These are phyloP conservation scores for Dunckerocampus dactyliophorus DNA, from an alignment of 2,113 vertebrate genomes.

Conservation along the genomic window DNA sequence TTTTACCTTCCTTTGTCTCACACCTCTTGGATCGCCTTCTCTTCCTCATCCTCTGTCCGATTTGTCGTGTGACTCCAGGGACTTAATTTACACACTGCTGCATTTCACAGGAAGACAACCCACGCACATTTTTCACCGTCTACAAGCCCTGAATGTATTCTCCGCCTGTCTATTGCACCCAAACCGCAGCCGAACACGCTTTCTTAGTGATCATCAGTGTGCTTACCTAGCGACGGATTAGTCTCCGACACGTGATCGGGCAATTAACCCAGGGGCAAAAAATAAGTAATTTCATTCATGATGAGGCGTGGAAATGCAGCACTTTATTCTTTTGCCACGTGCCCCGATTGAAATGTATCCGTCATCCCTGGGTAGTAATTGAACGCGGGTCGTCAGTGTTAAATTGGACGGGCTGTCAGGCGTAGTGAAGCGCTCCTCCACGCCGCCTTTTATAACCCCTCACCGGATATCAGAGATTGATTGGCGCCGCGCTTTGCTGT, in stretches of 20 bases:
- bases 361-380: constrained; percentile 45
- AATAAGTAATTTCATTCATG: constrained; percentile 47
- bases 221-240: constrained; percentile 14
- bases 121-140: constrained; percentile 33
- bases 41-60: constrained; percentile 50
- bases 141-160: constrained; percentile 29
- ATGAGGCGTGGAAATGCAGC: constrained; percentile 40
- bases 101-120: constrained; percentile 19
- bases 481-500: constrained; percentile 17
- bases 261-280: constrained; percentile 46
- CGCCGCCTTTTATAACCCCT: constrained; percentile 37
- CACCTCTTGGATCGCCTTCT: neutral
- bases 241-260: constrained; percentile 17
- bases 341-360: constrained; percentile 49
- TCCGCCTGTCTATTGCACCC: constrained; percentile 23
- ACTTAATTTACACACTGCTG: constrained; percentile 58
- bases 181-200: constrained; percentile 18
- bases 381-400: constrained; percentile 48
- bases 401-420: constrained; percentile 42
- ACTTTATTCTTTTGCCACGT: constrained; percentile 49
- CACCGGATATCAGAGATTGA: constrained; percentile 42
- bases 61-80: constrained; percentile 58
- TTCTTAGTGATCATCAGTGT: constrained; percentile 20
- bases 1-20: no score
- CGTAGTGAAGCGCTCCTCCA: constrained; percentile 19